phyloP scores from a whole-genome alignment of 2,888 invertebrate genomes.

The Drosophila nr. perissopoda region DNA sequence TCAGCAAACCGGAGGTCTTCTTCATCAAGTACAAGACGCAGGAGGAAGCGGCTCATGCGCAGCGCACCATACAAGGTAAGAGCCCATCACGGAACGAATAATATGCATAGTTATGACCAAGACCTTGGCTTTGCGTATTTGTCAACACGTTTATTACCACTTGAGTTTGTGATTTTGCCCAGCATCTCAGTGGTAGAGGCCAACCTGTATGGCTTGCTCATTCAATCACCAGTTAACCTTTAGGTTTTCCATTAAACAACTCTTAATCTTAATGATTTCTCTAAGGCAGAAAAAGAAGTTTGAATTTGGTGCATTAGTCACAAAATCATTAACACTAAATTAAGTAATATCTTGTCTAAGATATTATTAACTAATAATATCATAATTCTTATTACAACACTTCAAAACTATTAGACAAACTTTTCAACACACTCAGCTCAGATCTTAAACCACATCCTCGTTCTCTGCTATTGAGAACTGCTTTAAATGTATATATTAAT shows the following conservation, averaged over 20 bases:
- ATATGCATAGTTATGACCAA: constrained; percentile 43
- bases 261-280: constrained; percentile 8
- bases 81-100: constrained; percentile 10
- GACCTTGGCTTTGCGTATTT: constrained; percentile 49
- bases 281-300: not conserved
- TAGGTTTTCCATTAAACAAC: constrained; percentile 7
- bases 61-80: constrained; percentile 84
- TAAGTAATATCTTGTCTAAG: not conserved
- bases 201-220: constrained; percentile 27
- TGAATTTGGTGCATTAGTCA: not conserved
- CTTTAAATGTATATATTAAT: not conserved
- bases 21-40: constrained; percentile 85
- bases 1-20: constrained; percentile 84
- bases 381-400: not conserved
- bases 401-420: not conserved
- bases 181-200: constrained; percentile 21
- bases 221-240: constrained; percentile 36
- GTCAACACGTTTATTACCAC: constrained; percentile 39
- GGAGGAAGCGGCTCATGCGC: constrained; percentile 84
- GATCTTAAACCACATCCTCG: not conserved
- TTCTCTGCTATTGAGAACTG: not conserved
- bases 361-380: not conserved
- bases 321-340: not conserved
- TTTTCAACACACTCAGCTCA: not conserved
- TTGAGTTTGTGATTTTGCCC: constrained; percentile 5